Evolutionary conservation across 2,888 invertebrate species (phyloP), one percentile per base, ranked within the genome.

Genomic region (Lamproptera curius): DNA sequence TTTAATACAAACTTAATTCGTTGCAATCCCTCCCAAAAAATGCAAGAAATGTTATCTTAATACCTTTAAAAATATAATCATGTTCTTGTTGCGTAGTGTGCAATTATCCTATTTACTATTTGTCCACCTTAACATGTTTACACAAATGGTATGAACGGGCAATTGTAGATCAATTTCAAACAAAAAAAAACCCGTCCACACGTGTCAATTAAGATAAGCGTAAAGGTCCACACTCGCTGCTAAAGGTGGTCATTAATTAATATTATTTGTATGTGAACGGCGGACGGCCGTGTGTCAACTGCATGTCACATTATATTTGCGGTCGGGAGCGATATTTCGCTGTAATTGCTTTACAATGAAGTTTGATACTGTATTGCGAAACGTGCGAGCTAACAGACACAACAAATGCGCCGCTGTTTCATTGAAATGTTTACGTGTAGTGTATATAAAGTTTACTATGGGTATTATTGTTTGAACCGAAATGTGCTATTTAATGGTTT

Each of bases 321-420:
- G 31, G 31, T 38, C 33, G 15, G n/a, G 33, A 38, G 47, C 33
- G 23, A 42, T 42, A 47, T 42, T 42, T 47, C 37, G 42, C 17
- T 37, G 17, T 47, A 47, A 47, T 47, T 47, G 47, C 20, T 37
- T 42, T 37, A 42, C 37, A 47, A 37, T 42, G 46, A 47, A 47
- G 31, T 31, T 11, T 16, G 11, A 42, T 31, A 11, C 14, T 15
- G 31, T 42, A 42, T 47, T 47, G 41, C 36, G 15, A 38, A 41
- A 36, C 16, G n/a, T n/a, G n/a, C n/a, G n/a, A n/a, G n/a, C n/a
- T n/a, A n/a, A n/a, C n/a, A n/a, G n/a, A n/a, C n/a, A n/a, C n/a
- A n/a, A n/a, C n/a, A n/a, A n/a, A n/a, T n/a, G n/a, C n/a, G n/a
- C n/a, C n/a, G n/a, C n/a, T n/a, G n/a, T n/a, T n/a, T n/a, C n/a